A percentile compares a stretch with the other conserved stretches of the same genome.
Conservation (phyloP, 2,888 invertebrate genomes). For the Hylaea fasciaria region DNA sequence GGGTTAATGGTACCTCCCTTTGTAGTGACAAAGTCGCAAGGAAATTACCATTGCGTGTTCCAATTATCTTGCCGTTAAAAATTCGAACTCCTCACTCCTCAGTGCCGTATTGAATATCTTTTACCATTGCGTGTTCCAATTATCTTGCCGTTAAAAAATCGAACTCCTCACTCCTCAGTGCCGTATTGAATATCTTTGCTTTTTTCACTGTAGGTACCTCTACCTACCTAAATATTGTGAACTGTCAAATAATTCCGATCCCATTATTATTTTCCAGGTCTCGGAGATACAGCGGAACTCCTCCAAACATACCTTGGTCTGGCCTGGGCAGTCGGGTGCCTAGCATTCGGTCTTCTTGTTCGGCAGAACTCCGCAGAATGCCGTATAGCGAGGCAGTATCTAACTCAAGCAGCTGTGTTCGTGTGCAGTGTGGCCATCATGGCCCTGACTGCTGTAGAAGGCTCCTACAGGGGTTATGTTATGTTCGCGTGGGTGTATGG, state of each 20-base stretch:
- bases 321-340: constrained; percentile 93
- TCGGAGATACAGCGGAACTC: constrained; percentile 86
- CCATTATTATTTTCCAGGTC: constrained; percentile 56
- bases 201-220: too few relatives aligned
- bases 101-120: too few relatives aligned
- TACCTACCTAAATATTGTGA: too few relatives aligned
- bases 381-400: constrained; percentile 92
- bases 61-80: too few relatives aligned
- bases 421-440: constrained; percentile 91
- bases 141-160: too few relatives aligned
- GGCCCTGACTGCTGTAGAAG: constrained; percentile 90
- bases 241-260: background rate
- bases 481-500: constrained; percentile 93
- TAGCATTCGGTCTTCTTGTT: constrained; percentile 92
- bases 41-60: too few relatives aligned
- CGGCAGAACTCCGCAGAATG: constrained; percentile 93
- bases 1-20: too few relatives aligned
- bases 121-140: too few relatives aligned
- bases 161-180: too few relatives aligned
- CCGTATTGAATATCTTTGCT: too few relatives aligned
- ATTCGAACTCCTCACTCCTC: too few relatives aligned
- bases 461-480: constrained; percentile 90
- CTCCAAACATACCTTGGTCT: constrained; percentile 91
- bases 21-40: too few relatives aligned
- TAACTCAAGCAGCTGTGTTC: constrained; percentile 92